Conservation (phyloP, 2,888 invertebrate genomes). For the Morpho deidamia region DNA sequence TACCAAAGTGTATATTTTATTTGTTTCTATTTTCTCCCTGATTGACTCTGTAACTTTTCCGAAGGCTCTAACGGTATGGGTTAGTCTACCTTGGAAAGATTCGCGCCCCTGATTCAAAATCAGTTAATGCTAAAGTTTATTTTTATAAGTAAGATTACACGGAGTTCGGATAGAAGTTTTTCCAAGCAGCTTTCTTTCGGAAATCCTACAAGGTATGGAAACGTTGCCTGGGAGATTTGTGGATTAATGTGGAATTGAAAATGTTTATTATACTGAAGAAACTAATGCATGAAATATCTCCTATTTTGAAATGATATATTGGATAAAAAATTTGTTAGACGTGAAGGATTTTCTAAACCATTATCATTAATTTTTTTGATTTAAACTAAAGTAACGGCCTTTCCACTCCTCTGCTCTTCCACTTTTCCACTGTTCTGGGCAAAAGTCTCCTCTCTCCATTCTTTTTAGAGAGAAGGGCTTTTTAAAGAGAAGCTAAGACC, state of each 20-base stretch:
- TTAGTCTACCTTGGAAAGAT: slow-evolving; percentile 62
- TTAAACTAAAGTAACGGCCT: too few relatives aligned
- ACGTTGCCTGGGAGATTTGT: slow-evolving; percentile 57
- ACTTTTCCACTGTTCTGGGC: too few relatives aligned
- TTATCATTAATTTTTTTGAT: too few relatives aligned
- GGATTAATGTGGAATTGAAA: slow-evolving; percentile 74
- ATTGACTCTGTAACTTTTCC: slow-evolving; percentile 61
- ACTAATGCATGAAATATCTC: slow-evolving; percentile 38
- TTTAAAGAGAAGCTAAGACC: too few relatives aligned
- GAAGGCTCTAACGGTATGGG: slow-evolving; percentile 44
- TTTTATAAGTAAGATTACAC: slow-evolving; percentile 80
- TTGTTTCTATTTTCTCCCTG: slow-evolving; percentile 73
- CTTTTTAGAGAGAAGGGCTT: too few relatives aligned
- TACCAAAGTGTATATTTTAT: slow-evolving; percentile 69
- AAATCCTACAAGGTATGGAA: slow-evolving; percentile 71
- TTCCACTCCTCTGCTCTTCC: too few relatives aligned
- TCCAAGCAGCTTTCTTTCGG: slow-evolving; percentile 67
- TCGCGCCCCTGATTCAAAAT: slow-evolving; percentile 69
- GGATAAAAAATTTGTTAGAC: not conserved
- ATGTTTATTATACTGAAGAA: slow-evolving; percentile 30
- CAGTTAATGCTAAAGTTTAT: slow-evolving; percentile 80
- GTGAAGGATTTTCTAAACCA: too few relatives aligned
- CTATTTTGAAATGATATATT: not conserved
- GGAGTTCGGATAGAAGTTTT: slow-evolving; percentile 68
- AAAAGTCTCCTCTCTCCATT: too few relatives aligned